Conservation (phyloP, 2,797 vertebrate genomes). For the Parauchenoglanis punctatus region DNA sequence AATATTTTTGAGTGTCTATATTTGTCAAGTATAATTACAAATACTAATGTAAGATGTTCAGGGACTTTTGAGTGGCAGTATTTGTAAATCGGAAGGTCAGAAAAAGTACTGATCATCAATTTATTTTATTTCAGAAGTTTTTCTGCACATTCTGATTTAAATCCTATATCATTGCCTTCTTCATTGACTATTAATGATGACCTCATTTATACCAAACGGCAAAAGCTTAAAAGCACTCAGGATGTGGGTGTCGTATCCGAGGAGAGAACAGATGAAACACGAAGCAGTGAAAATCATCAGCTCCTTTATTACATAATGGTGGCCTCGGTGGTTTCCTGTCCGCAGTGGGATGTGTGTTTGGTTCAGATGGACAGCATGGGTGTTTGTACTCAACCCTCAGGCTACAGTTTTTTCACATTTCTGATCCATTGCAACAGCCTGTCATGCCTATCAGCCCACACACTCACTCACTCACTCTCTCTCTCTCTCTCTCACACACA, state of each 20-base stretch:
- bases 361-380: constrained; percentile 46
- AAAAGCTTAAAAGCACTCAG: background rate
- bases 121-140: background rate
- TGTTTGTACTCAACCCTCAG: constrained; percentile 57
- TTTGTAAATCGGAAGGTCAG: background rate
- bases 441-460: constrained; percentile 48
- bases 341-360: constrained; percentile 10
- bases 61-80: background rate
- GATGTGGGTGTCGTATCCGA: background rate
- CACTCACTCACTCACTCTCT: background rate
- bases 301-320: constrained; percentile 22
- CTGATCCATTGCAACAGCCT: constrained; percentile 62
- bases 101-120: background rate
- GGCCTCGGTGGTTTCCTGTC: constrained; percentile 20
- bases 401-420: constrained; percentile 60
- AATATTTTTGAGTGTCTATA: background rate
- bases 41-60: background rate
- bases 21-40: background rate
- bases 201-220: background rate
- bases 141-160: background rate
- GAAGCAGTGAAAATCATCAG: background rate
- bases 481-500: constrained; percentile 18
- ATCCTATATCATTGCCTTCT: background rate
- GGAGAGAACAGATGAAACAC: constrained; percentile 15
- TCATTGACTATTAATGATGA: constrained; percentile 5